These are phyloP conservation scores for Cephalopholis sonnerati DNA, from an alignment of 2,113 vertebrate species.

Conservation along the genomic window DNA sequence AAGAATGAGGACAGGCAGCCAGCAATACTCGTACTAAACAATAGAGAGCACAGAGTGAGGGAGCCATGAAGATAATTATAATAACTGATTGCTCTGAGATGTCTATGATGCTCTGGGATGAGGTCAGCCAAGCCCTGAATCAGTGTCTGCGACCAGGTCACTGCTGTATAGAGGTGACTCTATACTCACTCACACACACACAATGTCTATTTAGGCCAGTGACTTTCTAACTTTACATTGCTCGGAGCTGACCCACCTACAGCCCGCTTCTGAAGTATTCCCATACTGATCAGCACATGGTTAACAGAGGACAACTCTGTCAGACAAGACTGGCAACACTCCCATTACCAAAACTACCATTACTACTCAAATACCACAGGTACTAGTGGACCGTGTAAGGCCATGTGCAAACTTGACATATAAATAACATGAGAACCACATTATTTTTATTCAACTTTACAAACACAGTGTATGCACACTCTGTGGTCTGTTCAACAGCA, in stretches of 20 bases:
- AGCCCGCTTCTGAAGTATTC: conserved; percentile 1
- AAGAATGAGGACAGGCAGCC: conserved; percentile 33
- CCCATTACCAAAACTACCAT: background rate
- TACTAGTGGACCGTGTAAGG: no score
- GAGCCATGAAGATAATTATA: conserved; percentile 5
- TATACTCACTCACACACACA: background rate
- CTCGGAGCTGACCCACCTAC: conserved; percentile 56
- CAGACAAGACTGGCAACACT: background rate
- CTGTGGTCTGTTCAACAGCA: no score
- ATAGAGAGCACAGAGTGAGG: background rate
- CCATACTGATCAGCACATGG: background rate
- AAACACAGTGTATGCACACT: no score
- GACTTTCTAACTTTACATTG: conserved; percentile 40
- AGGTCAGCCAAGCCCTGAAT: conserved; percentile 17
- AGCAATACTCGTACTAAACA: conserved; percentile 7
- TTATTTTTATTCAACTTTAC: no score
- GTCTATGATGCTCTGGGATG: conserved; percentile 1
- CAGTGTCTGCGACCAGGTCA: conserved; percentile 8
- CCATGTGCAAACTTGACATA: no score
- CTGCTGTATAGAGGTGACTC: background rate
- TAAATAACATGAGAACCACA: no score
- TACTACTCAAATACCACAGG: no score
- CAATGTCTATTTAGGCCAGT: conserved; percentile 53
- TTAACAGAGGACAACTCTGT: background rate
- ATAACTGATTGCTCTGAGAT: background rate